A percentile compares a stretch with the other conserved stretches of the same genome.
phyloP scores from a whole-genome alignment of 2,113 vertebrate species.

The Ceyx melanurus region DNA sequence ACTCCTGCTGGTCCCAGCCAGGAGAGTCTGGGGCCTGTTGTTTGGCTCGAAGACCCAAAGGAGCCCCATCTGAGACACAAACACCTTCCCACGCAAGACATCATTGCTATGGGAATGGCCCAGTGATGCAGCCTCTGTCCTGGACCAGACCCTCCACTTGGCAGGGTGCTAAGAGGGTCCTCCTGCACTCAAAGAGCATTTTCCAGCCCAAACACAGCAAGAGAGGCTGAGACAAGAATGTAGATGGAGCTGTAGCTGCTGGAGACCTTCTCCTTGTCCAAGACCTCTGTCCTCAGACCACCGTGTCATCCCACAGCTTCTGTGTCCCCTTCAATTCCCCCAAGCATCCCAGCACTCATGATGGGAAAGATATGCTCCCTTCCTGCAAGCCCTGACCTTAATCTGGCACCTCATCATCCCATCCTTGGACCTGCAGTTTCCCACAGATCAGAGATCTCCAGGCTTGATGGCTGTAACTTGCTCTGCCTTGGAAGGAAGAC shows the following conservation, averaged over 20 bases:
- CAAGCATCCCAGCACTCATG: neutral
- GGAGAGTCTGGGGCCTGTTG: fast-evolving
- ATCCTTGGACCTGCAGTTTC: neutral
- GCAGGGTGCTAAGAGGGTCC: neutral
- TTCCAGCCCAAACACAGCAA: neutral
- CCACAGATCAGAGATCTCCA: neutral
- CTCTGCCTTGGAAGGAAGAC: neutral
- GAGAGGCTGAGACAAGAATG: neutral
- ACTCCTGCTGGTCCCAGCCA: neutral
- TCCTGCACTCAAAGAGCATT: neutral
- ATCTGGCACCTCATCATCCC: constrained; percentile 11
- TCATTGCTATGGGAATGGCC: neutral
- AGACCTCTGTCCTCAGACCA: neutral
- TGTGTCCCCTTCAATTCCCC: neutral
- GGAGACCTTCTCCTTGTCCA: neutral
- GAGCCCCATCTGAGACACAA: neutral
- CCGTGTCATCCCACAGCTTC: neutral
- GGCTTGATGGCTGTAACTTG: neutral
- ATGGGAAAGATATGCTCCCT: neutral
- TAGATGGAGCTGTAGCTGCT: neutral
- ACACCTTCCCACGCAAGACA: neutral
- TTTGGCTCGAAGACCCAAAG: neutral
- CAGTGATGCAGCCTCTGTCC: neutral
- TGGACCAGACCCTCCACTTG: neutral
- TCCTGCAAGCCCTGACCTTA: neutral